Conservation (phyloP, 92 coral and sea anemone species). For the Bergia puertoricense region DNA sequence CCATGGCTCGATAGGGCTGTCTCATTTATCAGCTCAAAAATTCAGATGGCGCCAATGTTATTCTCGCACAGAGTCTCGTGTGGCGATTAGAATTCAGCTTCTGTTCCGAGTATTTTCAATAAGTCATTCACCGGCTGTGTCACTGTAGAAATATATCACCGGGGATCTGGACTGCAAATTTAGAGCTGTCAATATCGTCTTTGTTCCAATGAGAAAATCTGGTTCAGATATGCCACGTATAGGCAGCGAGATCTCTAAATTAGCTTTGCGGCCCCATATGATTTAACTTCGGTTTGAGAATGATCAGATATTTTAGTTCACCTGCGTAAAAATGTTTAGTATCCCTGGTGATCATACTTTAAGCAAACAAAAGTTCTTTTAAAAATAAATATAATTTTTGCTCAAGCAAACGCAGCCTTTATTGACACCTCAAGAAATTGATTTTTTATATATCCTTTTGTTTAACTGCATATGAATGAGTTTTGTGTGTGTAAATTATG, state of each 20-base stretch:
- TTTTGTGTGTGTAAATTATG: neutral
- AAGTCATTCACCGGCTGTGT: slow-evolving; percentile 7
- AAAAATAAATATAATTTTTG: slow-evolving; percentile 16
- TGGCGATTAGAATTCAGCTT: slow-evolving; percentile 22
- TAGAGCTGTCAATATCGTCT: neutral
- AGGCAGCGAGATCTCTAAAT: neutral
- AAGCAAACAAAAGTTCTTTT: slow-evolving; percentile 26
- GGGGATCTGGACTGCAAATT: neutral
- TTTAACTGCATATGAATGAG: slow-evolving; percentile 11
- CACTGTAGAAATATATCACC: neutral
- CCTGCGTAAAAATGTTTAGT: slow-evolving; percentile 41
- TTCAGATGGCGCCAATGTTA: slow-evolving; percentile 33
- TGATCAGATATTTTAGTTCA: slow-evolving; percentile 42
- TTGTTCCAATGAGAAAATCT: neutral
- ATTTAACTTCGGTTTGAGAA: slow-evolving; percentile 7
- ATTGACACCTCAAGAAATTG: slow-evolving; percentile 27
- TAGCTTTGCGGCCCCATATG: neutral
- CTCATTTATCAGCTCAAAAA: neutral
- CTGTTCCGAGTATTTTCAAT: slow-evolving; percentile 13
- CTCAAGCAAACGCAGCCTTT: neutral
- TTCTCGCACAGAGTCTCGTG: neutral
- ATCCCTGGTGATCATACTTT: slow-evolving; percentile 14
- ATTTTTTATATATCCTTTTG: slow-evolving; percentile 32
- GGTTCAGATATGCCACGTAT: neutral
- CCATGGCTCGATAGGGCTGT: neutral